Evolutionary conservation across 64 coral and sea anemone species (phyloP).

Genomic region (Montipora efflorescens): DNA sequence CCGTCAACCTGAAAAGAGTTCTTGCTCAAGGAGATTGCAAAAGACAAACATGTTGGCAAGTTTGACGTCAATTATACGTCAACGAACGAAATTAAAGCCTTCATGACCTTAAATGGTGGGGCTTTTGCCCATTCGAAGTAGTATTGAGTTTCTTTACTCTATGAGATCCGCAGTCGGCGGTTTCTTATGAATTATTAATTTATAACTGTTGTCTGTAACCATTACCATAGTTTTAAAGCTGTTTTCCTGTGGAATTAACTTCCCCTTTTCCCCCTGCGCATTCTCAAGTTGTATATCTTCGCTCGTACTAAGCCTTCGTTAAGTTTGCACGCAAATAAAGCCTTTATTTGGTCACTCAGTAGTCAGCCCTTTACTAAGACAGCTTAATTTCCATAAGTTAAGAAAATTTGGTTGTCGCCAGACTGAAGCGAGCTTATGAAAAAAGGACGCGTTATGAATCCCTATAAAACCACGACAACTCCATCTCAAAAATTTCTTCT

Average conservation of each 20-base stretch:
- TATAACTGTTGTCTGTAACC: neutral
- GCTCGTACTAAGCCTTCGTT: neutral
- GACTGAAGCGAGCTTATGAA: too few species aligned
- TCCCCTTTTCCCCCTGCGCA: neutral
- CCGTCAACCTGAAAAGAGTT: neutral
- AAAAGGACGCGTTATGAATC: too few species aligned
- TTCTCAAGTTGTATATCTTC: neutral
- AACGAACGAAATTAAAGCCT: neutral
- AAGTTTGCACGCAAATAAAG: neutral
- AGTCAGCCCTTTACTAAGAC: neutral
- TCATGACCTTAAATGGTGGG: neutral
- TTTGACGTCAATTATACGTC: conserved; percentile 22
- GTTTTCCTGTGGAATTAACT: neutral
- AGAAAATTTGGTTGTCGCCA: neutral
- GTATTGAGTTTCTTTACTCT: neutral
- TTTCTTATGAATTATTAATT: neutral
- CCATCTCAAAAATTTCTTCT: too few species aligned
- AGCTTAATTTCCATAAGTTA: neutral
- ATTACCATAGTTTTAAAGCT: neutral
- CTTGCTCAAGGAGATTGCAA: neutral
- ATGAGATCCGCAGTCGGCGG: neutral
- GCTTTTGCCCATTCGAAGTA: neutral
- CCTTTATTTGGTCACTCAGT: neutral
- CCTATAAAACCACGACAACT: too few species aligned
- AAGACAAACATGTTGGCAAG: neutral